Base-by-base conservation (phyloP, 2,113 vertebrate genomes). In the Microtus montanus region DNA sequence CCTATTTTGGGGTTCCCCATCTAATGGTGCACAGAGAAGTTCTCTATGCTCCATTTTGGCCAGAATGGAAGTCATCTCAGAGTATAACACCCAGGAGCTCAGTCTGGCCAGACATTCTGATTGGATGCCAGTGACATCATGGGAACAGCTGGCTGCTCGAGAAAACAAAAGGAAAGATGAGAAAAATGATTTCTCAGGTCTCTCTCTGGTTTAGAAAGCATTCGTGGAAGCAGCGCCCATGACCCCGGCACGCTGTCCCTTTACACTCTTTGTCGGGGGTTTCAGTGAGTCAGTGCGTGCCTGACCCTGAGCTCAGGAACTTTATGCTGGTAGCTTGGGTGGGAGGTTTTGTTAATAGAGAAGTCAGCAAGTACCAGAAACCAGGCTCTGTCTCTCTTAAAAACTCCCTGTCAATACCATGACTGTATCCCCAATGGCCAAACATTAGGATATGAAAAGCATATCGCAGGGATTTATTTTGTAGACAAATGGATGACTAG, bases 281-380 rank as follows among this genome's bases (percentile, higher is more conserved):
- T 91, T 90, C 30, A 17, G 52, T 68, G 71, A 78, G 11, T n/a
- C 4, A 74, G 71, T 52, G n/a, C 63, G 58, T 83, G 38, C 71
- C 84, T 66, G 80, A 80, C 33, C 71, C 86, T 0, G 6, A 87
- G 79, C 80, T 92, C 70, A 82, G 35, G 4, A 35, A 91, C 75
- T 85, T 90, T 63, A 24, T 49, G 17, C 75, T 70, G 33, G 33
- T 33, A 33, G 47, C 58, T 68, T 90, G 66, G 17, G 38, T 49
- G 26, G 64, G 35, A 87, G 80, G 28, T 68, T 93, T 96, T 89
- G 41, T 92, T 77, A 89, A 71, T 26, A 92, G 73, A 54, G 44
- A 92, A 96, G 94, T 68, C 0, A 3, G 58, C 35, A 94, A 89
- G 75, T 84, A 94, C 71, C 38, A 71, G 52, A 91, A 68, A 96